A percentile compares a stretch with the other conserved stretches of the same genome.
These are phyloP conservation scores for Cranoglanis bouderius DNA, from an alignment of 2,113 vertebrate genomes.

Conservation along the genomic window DNA sequence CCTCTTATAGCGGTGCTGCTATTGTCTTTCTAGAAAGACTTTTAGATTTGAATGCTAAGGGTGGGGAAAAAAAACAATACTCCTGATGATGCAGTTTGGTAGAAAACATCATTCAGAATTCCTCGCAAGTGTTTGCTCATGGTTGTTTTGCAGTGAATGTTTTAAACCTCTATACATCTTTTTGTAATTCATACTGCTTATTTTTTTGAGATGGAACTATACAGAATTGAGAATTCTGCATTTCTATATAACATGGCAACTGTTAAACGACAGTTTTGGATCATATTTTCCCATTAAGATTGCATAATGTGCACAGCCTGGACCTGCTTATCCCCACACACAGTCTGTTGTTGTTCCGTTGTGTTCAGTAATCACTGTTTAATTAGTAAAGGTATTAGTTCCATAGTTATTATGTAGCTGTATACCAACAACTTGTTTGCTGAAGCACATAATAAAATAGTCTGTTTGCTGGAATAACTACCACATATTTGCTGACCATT, in stretches of 20 bases:
- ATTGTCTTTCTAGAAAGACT: neutral
- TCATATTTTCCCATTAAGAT: neutral
- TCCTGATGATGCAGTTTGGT: neutral
- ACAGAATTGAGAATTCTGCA: neutral
- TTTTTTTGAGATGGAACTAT: neutral
- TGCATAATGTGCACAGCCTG: neutral
- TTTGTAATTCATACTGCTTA: neutral
- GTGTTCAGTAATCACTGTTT: neutral
- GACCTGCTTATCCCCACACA: neutral
- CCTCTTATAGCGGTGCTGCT: neutral
- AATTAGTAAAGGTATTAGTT: neutral
- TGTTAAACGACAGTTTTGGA: neutral
- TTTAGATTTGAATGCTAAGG: neutral
- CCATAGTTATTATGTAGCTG: neutral
- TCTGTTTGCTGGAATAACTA: neutral
- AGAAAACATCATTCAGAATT: neutral
- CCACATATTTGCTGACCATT: neutral
- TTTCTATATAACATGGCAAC: neutral
- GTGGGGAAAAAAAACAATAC: neutral
- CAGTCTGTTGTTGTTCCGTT: neutral
- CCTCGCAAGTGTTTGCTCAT: too few species aligned
- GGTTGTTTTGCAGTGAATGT: neutral
- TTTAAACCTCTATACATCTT: neutral
- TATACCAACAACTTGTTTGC: neutral
- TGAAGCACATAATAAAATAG: neutral